Conservation (phyloP, 2,797 vertebrate species). For the Pteropus rufus region DNA sequence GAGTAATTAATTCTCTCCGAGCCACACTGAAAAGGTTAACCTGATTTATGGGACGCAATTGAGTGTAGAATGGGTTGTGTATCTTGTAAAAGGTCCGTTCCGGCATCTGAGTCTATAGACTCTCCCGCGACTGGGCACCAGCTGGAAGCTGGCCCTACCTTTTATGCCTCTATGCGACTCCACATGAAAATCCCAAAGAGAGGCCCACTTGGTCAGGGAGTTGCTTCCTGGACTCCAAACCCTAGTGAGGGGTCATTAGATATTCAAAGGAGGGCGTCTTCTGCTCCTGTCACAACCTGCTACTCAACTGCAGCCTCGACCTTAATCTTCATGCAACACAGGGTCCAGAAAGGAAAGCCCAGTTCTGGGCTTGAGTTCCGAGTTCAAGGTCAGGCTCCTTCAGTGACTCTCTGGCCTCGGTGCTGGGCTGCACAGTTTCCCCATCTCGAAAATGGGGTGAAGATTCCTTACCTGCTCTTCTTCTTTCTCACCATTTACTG, state of each 20-base stretch:
- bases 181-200: neutral
- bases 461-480: neutral
- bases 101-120: conserved; percentile 76
- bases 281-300: neutral
- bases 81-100: conserved; percentile 85
- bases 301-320: neutral
- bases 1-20: conserved; percentile 88
- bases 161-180: neutral
- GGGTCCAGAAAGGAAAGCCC: neutral
- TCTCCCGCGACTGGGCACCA: conserved; percentile 28
- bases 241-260: neutral
- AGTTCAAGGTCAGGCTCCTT: neutral
- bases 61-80: conserved; percentile 87
- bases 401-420: neutral
- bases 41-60: conserved; percentile 87
- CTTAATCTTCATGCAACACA: neutral
- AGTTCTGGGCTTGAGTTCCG: neutral
- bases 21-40: conserved; percentile 88
- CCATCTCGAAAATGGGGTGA: neutral
- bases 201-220: neutral
- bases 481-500: neutral
- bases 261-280: neutral
- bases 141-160: neutral
- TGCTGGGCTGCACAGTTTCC: neutral
- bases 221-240: neutral